A percentile compares a stretch with the other conserved stretches of the same genome.
Conservation (phyloP, 2,797 vertebrate species). For the Zenarchopterus dispar region DNA sequence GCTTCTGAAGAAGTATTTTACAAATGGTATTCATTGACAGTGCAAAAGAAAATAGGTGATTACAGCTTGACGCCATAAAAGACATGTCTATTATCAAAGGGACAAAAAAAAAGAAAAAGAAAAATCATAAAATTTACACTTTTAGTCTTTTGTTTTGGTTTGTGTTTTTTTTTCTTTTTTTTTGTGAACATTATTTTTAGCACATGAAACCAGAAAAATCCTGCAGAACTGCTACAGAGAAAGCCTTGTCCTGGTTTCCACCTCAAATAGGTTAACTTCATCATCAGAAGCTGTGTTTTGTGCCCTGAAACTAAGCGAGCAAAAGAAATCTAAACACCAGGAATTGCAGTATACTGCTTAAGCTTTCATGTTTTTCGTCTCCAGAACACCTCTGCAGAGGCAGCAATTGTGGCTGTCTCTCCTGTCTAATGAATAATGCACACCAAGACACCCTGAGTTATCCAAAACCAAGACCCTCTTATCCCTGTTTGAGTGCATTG, state of each 20-base stretch:
- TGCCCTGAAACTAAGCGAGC: conserved; percentile 24
- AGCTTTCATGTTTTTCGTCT: conserved; percentile 64
- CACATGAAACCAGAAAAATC: not conserved
- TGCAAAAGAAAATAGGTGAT: conserved; percentile 10
- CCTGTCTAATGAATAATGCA: conserved; percentile 81
- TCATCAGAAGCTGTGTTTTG: conserved; percentile 31
- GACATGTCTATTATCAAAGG: not conserved
- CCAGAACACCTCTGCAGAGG: conserved; percentile 54
- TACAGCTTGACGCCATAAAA: not conserved
- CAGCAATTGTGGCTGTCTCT: conserved; percentile 55
- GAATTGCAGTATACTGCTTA: conserved; percentile 39
- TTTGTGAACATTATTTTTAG: not conserved
- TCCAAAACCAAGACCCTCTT: conserved; percentile 76
- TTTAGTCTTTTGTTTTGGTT: not conserved
- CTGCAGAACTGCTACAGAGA: not conserved
- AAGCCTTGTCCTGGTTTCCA: conserved; percentile 15
- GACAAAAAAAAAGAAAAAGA: not conserved
- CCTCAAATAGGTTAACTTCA: conserved; percentile 30
- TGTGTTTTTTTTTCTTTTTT: not conserved
- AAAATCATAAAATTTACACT: not conserved
- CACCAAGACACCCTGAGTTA: conserved; percentile 70
- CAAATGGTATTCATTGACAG: conserved; percentile 1
- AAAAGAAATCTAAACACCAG: conserved; percentile 31
- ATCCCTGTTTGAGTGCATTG: conserved; percentile 76
- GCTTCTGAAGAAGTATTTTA: conserved; percentile 23